Conservation (phyloP, 92 coral and sea anemone genomes). For the Heteractis magnifica region DNA sequence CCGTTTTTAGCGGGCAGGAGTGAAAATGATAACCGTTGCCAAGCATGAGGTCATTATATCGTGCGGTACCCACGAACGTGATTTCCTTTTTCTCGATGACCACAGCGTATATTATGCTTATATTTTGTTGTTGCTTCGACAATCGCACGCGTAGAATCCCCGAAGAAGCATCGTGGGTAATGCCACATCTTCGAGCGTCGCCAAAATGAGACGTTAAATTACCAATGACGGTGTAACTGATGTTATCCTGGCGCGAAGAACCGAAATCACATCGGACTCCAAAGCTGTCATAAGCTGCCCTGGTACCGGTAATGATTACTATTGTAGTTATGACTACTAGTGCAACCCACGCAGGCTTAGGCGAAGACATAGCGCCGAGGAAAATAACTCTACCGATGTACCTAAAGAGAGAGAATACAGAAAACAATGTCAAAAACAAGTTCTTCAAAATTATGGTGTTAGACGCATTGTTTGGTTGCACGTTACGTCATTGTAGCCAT, state of each 20-base stretch:
- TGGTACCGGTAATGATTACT: background rate
- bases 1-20: slow-evolving; percentile 53
- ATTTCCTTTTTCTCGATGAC: slow-evolving; percentile 58
- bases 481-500: no score
- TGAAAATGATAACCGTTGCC: slow-evolving; percentile 61
- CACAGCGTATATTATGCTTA: slow-evolving; percentile 54
- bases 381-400: no score
- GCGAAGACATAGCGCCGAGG: background rate
- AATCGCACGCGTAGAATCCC: slow-evolving; percentile 62
- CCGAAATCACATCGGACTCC: slow-evolving; percentile 75
- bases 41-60: slow-evolving; percentile 31
- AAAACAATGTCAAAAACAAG: no score
- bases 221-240: slow-evolving; percentile 36
- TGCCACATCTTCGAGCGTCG: slow-evolving; percentile 57
- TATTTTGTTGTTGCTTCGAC: slow-evolving; percentile 31
- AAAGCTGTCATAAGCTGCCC: slow-evolving; percentile 6
- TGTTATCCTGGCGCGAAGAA: slow-evolving; percentile 22
- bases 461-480: no score
- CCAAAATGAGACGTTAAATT: slow-evolving; percentile 52
- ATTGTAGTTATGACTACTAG: background rate
- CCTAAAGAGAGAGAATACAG: no score
- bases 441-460: no score
- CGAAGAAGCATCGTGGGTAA: slow-evolving; percentile 22
- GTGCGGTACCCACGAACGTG: slow-evolving; percentile 66
- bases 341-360: background rate